Conservation (phyloP, 2,113 vertebrate species). For the Zapus hudsonius region DNA sequence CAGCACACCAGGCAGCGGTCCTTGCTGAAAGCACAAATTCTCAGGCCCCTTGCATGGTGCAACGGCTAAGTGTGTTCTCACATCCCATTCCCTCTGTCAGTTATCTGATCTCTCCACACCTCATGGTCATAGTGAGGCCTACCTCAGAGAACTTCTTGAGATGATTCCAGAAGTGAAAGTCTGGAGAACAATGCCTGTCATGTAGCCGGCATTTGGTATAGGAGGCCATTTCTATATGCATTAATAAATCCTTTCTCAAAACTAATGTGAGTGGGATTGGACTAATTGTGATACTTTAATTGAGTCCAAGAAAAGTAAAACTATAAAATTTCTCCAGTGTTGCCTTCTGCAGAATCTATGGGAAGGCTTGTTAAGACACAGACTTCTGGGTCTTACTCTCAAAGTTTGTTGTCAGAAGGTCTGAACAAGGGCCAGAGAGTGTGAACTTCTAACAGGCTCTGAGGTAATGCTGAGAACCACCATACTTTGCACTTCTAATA, state of each 20-base stretch:
- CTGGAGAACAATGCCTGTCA: not conserved
- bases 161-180: not conserved
- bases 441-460: not conserved
- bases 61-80: not conserved
- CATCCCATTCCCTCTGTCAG: not conserved
- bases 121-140: not conserved
- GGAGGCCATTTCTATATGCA: not conserved
- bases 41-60: not conserved
- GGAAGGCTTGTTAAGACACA: not conserved
- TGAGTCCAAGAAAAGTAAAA: not conserved
- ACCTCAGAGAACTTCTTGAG: not conserved
- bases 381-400: not conserved
- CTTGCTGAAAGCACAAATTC: not conserved
- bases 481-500: not conserved
- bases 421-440: not conserved
- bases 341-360: not conserved
- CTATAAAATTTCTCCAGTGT: conserved; percentile 10
- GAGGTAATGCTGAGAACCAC: not conserved
- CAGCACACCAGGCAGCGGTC: not conserved
- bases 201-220: not conserved
- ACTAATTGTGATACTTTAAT: conserved; percentile 26
- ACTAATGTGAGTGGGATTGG: not conserved
- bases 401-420: not conserved
- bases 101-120: not conserved
- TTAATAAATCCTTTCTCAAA: not conserved